Base-by-base conservation (phyloP, 2,113 vertebrate species). In the Mungos mungo region DNA sequence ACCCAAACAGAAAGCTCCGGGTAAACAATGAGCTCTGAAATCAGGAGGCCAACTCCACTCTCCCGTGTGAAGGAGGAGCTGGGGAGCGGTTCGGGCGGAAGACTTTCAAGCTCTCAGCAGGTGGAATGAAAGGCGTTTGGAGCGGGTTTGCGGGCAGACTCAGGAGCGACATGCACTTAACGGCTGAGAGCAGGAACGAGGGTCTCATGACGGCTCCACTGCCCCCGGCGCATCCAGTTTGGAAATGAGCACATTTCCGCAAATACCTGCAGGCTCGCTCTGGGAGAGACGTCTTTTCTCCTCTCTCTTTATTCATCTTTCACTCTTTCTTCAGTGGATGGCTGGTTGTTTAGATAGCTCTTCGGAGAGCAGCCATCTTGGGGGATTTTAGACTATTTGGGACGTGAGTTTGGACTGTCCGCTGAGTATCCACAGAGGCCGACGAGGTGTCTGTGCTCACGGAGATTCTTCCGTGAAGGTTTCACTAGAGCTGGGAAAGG, bases 121-220 rank as follows among this genome's bases (percentile, higher is more conserved):
- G 50, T 7, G 35, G 74, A 7, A 60, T 80, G 63, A 33, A 50
- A 71, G 65, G 21, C 2, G 1, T 14, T 57, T 11, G 5, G 4
- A 15, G 1, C 3, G 14, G 29, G 35, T 81, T 25, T 9, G 2
- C 38, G 2, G 0, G 4, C 38, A 35, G 41, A 38, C 19, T 16
- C 71, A 0, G 45, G 38, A 60, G 54, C 11, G 45, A 33, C 1
- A 0, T 23, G 1, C 0, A 2, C 0, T 0, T 1, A 0, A 31
- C 0, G 27, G 33, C 8, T 0, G 23, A 18, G 23, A 23, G 57
- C n/a, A 10, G 11, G 89, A 4, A 19, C 9, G 47, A 2, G 16
- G 35, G 63, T 1, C 60, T 7, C 5, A 0, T 3, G 2, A 4
- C 52, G 6, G 3, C 15, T 54, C n/a, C 1, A 2, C 14, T 15